Conservation (phyloP, 2,888 invertebrate genomes). For the Archaeoteleia sp. region DNA sequence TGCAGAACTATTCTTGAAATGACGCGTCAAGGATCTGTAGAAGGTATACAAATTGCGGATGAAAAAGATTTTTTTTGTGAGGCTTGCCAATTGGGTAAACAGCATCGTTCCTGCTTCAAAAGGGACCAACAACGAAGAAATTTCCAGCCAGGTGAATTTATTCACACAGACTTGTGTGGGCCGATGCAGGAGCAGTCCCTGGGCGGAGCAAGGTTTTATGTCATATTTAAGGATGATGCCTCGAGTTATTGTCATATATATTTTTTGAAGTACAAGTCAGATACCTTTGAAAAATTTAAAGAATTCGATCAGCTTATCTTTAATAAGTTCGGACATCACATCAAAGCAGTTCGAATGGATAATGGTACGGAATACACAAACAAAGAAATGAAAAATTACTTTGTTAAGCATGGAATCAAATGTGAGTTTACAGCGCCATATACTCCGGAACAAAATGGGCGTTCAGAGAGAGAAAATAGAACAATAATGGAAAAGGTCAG, state of each 20-base stretch:
- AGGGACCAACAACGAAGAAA: conserved; percentile 4
- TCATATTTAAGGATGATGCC: conserved; percentile 50
- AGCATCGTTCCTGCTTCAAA: conserved; percentile 7
- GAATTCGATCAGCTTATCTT: conserved; percentile 10
- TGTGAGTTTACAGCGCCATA: conserved; percentile 3
- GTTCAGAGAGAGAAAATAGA: neutral
- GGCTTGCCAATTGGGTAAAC: conserved; percentile 17
- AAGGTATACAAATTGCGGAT: conserved; percentile 37
- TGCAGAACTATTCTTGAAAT: neutral
- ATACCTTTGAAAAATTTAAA: conserved; percentile 18
- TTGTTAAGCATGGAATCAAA: conserved; percentile 1
- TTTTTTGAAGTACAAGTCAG: conserved; percentile 47
- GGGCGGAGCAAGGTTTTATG: conserved; percentile 47
- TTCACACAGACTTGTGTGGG: conserved; percentile 54
- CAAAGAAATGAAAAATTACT: conserved; percentile 1
- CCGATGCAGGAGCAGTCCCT: conserved; percentile 49
- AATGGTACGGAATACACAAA: conserved; percentile 23
- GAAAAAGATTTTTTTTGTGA: conserved; percentile 31
- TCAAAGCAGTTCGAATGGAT: conserved; percentile 24
- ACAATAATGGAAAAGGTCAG: neutral
- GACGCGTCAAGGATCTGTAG: conserved; percentile 19
- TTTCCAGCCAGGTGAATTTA: conserved; percentile 15
- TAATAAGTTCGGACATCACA: conserved; percentile 10
- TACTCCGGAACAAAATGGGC: conserved; percentile 13
- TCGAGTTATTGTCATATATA: conserved; percentile 41